Conservation (phyloP, 1,140 invertebrate genomes). For the Plodia interpunctella region DNA sequence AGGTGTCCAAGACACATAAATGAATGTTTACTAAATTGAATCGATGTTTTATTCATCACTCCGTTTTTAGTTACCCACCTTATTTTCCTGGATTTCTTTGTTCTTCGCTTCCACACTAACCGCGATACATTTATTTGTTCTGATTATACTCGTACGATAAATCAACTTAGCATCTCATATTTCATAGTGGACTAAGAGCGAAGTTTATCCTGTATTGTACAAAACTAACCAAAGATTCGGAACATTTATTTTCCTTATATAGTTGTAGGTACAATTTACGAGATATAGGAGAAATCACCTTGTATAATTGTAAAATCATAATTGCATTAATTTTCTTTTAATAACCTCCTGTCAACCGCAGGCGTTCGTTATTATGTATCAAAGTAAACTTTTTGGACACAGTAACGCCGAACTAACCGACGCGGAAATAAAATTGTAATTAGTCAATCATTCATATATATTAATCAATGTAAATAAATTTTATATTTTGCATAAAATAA, state of each 20-base stretch:
- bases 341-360: too few species aligned
- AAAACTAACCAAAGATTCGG: neutral
- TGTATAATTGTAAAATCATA: too few species aligned
- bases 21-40: slow-evolving; percentile 37
- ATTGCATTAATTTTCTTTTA: too few species aligned
- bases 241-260: neutral
- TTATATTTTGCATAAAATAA: neutral
- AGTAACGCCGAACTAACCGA: too few species aligned
- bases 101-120: neutral
- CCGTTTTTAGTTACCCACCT: neutral
- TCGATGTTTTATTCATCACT: slow-evolving; percentile 41
- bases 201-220: slow-evolving; percentile 7
- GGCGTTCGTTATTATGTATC: too few species aligned
- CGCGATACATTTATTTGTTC: neutral
- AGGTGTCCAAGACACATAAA: slow-evolving; percentile 14
- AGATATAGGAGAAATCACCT: too few species aligned
- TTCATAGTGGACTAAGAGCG: neutral
- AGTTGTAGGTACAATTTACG: too few species aligned
- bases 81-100: slow-evolving; percentile 3
- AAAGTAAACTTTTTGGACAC: too few species aligned
- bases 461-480: too few species aligned
- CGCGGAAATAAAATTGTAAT: too few species aligned
- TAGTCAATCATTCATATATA: too few species aligned
- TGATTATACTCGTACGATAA: neutral
- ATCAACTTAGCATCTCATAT: slow-evolving; percentile 1